Conservation (phyloP, 1,140 invertebrate genomes). For the Hylyphantes graminicola region DNA sequence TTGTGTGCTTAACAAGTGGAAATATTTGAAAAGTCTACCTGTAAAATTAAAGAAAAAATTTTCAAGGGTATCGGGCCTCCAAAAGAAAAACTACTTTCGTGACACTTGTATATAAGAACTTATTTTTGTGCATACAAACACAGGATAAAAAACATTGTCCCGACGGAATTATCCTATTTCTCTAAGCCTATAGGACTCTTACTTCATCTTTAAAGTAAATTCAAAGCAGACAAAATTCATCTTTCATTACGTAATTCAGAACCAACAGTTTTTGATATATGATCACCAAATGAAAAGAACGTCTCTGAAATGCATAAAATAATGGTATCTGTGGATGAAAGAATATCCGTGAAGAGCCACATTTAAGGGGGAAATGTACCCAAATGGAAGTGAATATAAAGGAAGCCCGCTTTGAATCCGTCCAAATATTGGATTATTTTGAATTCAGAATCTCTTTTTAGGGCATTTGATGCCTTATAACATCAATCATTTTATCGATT, state of each 20-base stretch:
- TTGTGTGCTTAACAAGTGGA: too few species aligned
- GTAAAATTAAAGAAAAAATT: too few species aligned
- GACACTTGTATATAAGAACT: too few species aligned
- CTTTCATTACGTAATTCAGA: neutral
- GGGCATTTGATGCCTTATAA: conserved; percentile 30
- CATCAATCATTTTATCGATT: conserved; percentile 29
- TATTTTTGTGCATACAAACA: too few species aligned
- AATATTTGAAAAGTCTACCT: too few species aligned
- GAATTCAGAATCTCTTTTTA: conserved; percentile 28
- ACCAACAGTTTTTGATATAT: conserved; percentile 17
- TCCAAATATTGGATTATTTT: conserved; percentile 28
- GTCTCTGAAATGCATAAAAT: conserved; percentile 24
- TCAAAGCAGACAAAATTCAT: neutral
- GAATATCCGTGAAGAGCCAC: conserved; percentile 21
- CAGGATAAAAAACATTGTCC: too few species aligned
- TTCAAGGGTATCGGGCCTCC: too few species aligned
- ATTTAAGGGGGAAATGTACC: conserved; percentile 24
- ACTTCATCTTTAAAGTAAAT: neutral
- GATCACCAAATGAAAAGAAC: conserved; percentile 7
- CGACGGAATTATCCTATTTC: too few species aligned
- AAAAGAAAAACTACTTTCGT: too few species aligned
- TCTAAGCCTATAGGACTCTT: too few species aligned
- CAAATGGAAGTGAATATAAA: conserved; percentile 42
- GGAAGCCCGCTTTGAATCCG: neutral
- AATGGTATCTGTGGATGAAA: conserved; percentile 7